Base-by-base conservation (phyloP, 1,140 invertebrate genomes). In the Leptonema lineaticorne region DNA sequence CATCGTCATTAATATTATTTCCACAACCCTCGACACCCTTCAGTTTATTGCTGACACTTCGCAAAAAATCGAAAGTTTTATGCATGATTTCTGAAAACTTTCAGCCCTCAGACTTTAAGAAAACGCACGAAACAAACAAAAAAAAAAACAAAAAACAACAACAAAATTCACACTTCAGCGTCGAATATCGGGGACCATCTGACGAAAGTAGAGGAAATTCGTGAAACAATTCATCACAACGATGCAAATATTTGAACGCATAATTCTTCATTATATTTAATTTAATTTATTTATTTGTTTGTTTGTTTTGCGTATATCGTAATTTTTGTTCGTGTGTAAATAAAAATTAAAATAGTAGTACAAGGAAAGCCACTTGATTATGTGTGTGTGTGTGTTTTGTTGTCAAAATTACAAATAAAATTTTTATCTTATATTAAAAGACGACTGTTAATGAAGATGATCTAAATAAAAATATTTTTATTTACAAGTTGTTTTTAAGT, bases 11-110 rank as follows among this genome's bases (percentile, higher is more conserved):
- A 14, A 16, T n/a, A 41, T 28, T 46, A 0, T 46, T 24, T 14
- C 66, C 69, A n/a, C n/a, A n/a, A 24, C 30, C 48, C 20, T 53
- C 50, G 1, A 11, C 50, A 1, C 70, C 70, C 26, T 69, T 72
- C 33, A 73, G 27, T 57, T 73, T 73, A 20, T 70, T 68, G 30
- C 71, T 65, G 24, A 73, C 63, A 24, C 53, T 68, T 8, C 71
- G 18, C 1, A 73, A 37, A 59, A 73, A 64, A 53, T 73, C 71
- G 57, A 73, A 45, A 14, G 66, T 73, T 8, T 66, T 68, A 24
- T 67, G 69, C 68, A 73, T 73, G 16, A 22, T 45, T 30, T 48
- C 9, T 20, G 20, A 20, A 11, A 33, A 33, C 11, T 33, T 11
- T 11, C 5, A 33, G 5, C 30, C 5, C 30, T 33, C 11, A 11